These are phyloP conservation scores for Caenorhabditis tropicalis DNA, from an alignment of 1,140 invertebrate species.

Conservation along the genomic window DNA sequence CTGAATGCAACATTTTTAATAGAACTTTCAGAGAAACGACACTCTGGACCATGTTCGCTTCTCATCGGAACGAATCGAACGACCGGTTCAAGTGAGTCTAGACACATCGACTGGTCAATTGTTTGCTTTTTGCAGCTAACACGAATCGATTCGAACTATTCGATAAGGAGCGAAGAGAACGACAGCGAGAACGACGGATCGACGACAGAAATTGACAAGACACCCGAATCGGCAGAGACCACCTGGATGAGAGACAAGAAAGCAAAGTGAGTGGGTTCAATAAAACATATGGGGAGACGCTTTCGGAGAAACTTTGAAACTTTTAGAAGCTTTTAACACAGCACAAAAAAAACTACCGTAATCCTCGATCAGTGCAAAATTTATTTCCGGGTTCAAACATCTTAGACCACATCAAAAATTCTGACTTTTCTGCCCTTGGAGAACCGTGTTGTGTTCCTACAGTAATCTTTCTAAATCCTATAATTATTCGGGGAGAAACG, in stretches of 20 bases:
- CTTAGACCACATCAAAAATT: neutral
- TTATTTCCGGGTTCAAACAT: constrained; percentile 4
- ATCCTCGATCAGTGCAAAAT: too few relatives aligned
- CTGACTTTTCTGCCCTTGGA: neutral
- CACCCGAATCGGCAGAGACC: constrained; percentile 18
- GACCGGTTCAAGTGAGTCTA: constrained; percentile 18
- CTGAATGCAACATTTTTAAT: neutral
- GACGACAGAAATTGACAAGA: constrained; percentile 19
- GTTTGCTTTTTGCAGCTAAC: neutral
- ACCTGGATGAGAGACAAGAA: constrained; percentile 24
- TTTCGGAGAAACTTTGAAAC: too few relatives aligned
- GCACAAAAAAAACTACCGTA: neutral
- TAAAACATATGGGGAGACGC: neutral
- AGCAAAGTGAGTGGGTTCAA: neutral
- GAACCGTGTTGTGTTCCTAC: neutral
- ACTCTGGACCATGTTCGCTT: neutral
- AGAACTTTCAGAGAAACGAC: neutral
- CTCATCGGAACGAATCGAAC: neutral
- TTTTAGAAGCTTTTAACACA: too few relatives aligned
- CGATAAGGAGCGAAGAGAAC: constrained; percentile 4
- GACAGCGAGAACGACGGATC: neutral
- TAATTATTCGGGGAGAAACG: neutral
- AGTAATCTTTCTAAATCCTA: neutral
- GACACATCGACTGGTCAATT: neutral
- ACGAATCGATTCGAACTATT: constrained; percentile 23